A percentile compares a stretch with the other conserved stretches of the same genome.
Conservation (phyloP, 64 coral and sea anemone species). For the Montipora foliosa region DNA sequence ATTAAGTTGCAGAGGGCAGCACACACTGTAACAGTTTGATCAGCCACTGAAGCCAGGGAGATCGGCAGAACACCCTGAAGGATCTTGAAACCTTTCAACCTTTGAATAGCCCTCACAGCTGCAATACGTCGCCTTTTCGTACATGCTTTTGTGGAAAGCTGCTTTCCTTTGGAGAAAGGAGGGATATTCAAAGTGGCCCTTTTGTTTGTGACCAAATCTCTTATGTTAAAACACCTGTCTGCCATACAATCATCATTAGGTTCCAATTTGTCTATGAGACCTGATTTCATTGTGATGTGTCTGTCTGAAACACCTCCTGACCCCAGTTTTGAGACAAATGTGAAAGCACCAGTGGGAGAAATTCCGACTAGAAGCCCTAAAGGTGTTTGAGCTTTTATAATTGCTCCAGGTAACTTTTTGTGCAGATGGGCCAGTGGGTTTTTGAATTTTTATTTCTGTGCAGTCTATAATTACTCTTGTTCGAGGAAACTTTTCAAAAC, state of each 20-base stretch:
- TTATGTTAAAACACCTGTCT: conserved; percentile 16
- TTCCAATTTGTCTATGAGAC: conserved; percentile 18
- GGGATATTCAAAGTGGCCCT: conserved; percentile 59
- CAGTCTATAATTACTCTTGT: conserved; percentile 54
- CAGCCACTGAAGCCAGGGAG: conserved; percentile 39
- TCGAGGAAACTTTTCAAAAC: conserved; percentile 42
- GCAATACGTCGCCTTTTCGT: conserved; percentile 64
- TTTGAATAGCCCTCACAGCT: conserved; percentile 24
- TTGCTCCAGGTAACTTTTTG: conserved; percentile 63
- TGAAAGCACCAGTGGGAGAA: conserved; percentile 32
- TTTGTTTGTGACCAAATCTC: conserved; percentile 38
- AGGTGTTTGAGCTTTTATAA: conserved; percentile 41
- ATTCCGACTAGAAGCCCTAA: conserved; percentile 36
- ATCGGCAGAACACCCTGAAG: conserved; percentile 57
- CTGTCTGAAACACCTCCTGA: conserved; percentile 21
- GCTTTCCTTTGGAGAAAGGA: conserved; percentile 60
- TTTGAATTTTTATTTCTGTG: conserved; percentile 57
- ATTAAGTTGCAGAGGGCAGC: conserved; percentile 36
- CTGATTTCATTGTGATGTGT: conserved; percentile 20
- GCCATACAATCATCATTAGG: conserved; percentile 15
- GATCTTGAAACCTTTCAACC: conserved; percentile 37
- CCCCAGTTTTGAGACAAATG: conserved; percentile 52
- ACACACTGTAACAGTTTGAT: conserved; percentile 42
- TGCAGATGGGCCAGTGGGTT: conserved; percentile 35
- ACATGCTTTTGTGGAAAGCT: conserved; percentile 38